Evolutionary conservation across 2,797 vertebrate species (phyloP), one percentile per base, ranked within the genome.

Genomic region (Labeo calbasu): DNA sequence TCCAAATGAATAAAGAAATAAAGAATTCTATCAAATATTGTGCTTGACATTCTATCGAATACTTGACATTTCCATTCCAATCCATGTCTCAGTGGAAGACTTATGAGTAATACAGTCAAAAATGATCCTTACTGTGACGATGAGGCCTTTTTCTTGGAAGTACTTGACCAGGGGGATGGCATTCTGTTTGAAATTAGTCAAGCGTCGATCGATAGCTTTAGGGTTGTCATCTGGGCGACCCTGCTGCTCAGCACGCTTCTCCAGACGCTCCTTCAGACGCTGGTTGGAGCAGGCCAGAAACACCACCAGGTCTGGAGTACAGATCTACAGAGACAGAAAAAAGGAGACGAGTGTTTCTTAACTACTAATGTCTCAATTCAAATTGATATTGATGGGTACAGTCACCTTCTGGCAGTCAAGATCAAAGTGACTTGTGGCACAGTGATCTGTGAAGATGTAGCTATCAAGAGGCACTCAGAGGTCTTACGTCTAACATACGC

Each of bases 131-230:
- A 99, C 98, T 72, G 96, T 99, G 87, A 97, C 93, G 80, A 99
- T 97, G 69, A 99, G 96, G 50, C 96, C 98, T 81, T 96, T 96
- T 91, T 99, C 98, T 92, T 99, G 98, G 94, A 99, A 99, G 93
- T 98, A 99, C 89, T 97, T 98, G 87, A 99, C 97, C 93, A 99
- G 85, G 0, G 98, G 97, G 28, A 97, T 93, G 0, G 97, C 94
- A 32, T 99, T 99, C 89, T 99, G 98, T 86, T 98, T 98, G 92
- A 99, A 99, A 93, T 99, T 99, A 92, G 96, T 96, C 14, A 99
- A 92, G 78, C 98, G 92, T 70, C 98, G 95, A 65, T 99, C 97
- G 2, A 97, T 99, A 66, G 98, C 98, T 93, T 98, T 99, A 85
- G 97, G 94, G 90, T 99, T 99, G 93, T 99, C 98, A 2, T 99